Evolutionary conservation across 2,113 vertebrate species (phyloP).

Genomic region (Malurus cyaneus): DNA sequence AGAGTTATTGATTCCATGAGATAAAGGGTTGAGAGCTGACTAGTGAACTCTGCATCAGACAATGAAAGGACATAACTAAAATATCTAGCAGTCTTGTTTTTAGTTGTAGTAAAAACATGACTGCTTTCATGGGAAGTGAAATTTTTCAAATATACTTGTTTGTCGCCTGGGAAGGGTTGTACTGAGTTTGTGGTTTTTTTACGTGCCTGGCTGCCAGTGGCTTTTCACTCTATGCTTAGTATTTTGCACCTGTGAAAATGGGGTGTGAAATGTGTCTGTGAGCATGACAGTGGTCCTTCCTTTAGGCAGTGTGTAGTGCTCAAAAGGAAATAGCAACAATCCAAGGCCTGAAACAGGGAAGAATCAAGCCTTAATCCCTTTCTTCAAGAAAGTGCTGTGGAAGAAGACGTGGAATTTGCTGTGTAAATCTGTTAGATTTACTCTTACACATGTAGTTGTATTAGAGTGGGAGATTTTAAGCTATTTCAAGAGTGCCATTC

Average conservation of each 20-base stretch:
- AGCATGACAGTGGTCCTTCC: accelerated
- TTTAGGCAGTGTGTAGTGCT: accelerated
- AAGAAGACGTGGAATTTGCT: background rate
- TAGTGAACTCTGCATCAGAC: background rate
- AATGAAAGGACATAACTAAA: conserved; percentile 2
- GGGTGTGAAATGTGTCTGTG: background rate
- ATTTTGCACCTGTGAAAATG: background rate
- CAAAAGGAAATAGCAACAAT: background rate
- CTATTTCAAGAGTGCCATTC: background rate
- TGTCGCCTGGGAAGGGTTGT: background rate
- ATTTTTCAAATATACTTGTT: background rate
- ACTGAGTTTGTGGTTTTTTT: background rate
- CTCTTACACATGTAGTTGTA: accelerated
- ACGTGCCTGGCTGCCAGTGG: background rate
- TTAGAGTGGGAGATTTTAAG: background rate
- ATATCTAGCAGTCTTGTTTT: background rate
- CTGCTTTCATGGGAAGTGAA: conserved; percentile 25
- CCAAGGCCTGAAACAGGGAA: background rate
- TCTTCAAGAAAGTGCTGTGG: background rate
- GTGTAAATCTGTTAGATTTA: background rate
- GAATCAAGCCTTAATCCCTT: background rate
- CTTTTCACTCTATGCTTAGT: background rate
- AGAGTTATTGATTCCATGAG: background rate
- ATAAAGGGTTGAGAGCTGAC: conserved; percentile 20
- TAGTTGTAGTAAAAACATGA: conserved; percentile 45